Conservation (phyloP, 2,888 invertebrate genomes). For the Zygaena filipendulae region DNA sequence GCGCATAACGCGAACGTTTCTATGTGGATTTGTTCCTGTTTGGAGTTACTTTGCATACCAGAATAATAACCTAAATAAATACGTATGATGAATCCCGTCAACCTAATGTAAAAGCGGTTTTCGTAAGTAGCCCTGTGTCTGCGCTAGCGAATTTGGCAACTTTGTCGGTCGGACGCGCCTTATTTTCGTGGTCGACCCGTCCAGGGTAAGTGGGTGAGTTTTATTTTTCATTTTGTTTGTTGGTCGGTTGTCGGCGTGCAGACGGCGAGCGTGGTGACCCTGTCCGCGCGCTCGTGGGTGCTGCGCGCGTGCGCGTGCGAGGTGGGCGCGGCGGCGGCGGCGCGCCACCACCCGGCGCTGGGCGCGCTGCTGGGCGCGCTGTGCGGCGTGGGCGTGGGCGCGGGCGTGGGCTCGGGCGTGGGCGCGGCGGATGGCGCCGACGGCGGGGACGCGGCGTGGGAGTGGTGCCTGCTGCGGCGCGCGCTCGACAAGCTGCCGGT, state of each 20-base stretch:
- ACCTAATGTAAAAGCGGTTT: too few relatives aligned
- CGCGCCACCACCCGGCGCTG: constrained; percentile 45
- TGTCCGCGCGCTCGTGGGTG: constrained; percentile 52
- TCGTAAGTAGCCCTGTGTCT: too few relatives aligned
- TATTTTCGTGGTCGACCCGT: too few relatives aligned
- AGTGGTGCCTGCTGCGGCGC: constrained; percentile 51
- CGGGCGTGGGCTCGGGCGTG: constrained; percentile 37
- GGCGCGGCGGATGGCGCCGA: constrained; percentile 26
- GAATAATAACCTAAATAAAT: too few relatives aligned
- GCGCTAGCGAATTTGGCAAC: too few relatives aligned
- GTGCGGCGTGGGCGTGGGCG: constrained; percentile 59
- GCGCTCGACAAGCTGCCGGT: constrained; percentile 41
- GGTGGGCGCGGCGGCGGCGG: constrained; percentile 39
- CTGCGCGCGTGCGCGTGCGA: constrained; percentile 51
- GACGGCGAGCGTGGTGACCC: constrained; percentile 31
- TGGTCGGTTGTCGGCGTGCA: constrained; percentile 17
- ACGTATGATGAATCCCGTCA: too few relatives aligned
- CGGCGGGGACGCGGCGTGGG: constrained; percentile 45
- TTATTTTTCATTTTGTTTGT: too few relatives aligned
- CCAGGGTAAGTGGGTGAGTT: too few relatives aligned
- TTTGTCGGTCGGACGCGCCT: too few relatives aligned
- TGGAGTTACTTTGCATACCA: too few relatives aligned
- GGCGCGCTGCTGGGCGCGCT: constrained; percentile 76
- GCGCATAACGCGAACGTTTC: too few relatives aligned
- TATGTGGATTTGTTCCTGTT: too few relatives aligned